phyloP scores from a whole-genome alignment of 2,113 vertebrate species.

The Percina caprodes region DNA sequence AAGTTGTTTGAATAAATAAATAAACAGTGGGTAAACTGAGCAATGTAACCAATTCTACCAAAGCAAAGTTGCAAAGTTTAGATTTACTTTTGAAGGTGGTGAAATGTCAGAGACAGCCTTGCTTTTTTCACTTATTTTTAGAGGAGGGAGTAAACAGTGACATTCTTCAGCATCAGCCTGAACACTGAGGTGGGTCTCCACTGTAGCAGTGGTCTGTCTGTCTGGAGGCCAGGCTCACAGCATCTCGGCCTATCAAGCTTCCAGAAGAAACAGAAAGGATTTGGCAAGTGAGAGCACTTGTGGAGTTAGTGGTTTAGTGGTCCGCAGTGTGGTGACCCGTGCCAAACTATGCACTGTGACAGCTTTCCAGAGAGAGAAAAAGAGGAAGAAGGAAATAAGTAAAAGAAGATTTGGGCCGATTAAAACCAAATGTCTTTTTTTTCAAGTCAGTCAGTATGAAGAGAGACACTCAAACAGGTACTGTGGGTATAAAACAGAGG shows the following conservation, averaged over 20 bases:
- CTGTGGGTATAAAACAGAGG: neutral
- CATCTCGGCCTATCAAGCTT: constrained; percentile 47
- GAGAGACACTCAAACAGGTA: constrained; percentile 13
- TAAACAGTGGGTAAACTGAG: constrained; percentile 35
- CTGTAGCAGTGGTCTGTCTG: constrained; percentile 47
- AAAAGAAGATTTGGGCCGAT: constrained; percentile 56
- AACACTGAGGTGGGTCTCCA: constrained; percentile 40
- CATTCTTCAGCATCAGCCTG: constrained; percentile 29
- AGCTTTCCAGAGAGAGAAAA: constrained; percentile 57
- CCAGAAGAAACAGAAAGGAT: constrained; percentile 66
- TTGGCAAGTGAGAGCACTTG: constrained; percentile 46
- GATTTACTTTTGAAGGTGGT: constrained; percentile 8
- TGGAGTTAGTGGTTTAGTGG: constrained; percentile 66
- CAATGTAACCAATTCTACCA: neutral
- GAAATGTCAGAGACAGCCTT: constrained; percentile 2
- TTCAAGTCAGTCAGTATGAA: neutral
- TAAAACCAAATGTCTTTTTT: constrained; percentile 71
- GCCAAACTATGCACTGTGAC: constrained; percentile 69
- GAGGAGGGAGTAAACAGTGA: neutral
- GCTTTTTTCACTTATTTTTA: neutral
- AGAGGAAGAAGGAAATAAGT: constrained; percentile 25
- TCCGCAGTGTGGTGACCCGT: constrained; percentile 49
- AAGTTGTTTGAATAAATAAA: constrained; percentile 24
- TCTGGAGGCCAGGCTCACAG: constrained; percentile 40
- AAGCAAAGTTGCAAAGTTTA: constrained; percentile 25